Conservation (phyloP, 2,888 invertebrate genomes). For the Cephus pulcher region DNA sequence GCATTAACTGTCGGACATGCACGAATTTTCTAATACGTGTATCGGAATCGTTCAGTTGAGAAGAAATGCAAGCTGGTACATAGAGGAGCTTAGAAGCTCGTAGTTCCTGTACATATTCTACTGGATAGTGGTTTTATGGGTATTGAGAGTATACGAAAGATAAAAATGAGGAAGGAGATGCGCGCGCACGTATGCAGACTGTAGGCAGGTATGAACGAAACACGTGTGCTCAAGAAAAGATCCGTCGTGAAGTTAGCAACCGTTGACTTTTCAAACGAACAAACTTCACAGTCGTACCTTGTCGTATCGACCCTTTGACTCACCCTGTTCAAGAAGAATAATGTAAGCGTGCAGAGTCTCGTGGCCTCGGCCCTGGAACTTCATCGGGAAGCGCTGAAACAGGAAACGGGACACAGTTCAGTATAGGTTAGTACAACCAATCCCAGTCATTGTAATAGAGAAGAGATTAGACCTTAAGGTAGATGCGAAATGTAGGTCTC, state of each 20-base stretch:
- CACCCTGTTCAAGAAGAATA: not conserved
- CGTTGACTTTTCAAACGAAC: not conserved
- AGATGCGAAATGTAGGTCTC: not conserved
- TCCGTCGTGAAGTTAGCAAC: not conserved
- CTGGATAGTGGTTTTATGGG: not conserved
- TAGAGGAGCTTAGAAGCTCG: not conserved
- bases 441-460: not conserved
- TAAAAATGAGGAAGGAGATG: not conserved
- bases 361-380: not conserved
- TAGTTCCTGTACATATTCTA: not conserved
- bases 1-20: too few species aligned
- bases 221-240: not conserved
- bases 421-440: not conserved
- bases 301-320: not conserved
- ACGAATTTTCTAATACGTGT: not conserved
- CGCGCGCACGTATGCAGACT: not conserved
- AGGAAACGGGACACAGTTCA: not conserved
- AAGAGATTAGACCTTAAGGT: not conserved
- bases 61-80: not conserved
- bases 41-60: not conserved
- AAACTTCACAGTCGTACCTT: not conserved
- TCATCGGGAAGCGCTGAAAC: slow-evolving; percentile 6
- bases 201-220: not conserved
- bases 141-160: not conserved
- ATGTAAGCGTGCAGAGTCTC: not conserved